Base-by-base conservation (phyloP, 35 echinoderm and acorn worm species). In the Apostichopus californicus region DNA sequence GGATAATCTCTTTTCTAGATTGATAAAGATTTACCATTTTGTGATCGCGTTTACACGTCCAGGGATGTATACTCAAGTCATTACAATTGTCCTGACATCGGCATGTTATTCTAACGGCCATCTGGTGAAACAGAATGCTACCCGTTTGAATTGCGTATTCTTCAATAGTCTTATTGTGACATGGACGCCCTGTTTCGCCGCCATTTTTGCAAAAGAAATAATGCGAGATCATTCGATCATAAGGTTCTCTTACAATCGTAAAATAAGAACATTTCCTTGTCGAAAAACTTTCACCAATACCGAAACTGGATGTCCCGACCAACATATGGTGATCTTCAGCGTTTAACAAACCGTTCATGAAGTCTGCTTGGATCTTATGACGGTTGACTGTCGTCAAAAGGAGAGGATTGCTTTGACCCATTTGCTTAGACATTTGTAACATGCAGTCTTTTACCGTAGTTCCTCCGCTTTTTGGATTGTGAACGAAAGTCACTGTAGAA, bases 201-300 rank as follows among this genome's bases (percentile, higher is more conserved):
- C 78, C 78, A 81, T 23, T 81, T 81, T 81, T 55, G 17, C 78
- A 81, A 26, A 87, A 87, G 55, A 58, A 87, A 24, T 87, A 87
- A 87, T 87, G 55, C 1, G 83, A 87, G 9, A 87, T 24, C 83
- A 87, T 61, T 46, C 83, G 53, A 18, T 87, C 83, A n/a, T 87
- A 87, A 2, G 83, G 83, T 24, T 87, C 83, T 26, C 83, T 57
- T 10, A 87, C 55, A 26, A 87, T 61, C 28, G 83, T 61, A 24
- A 87, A 87, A 60, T 58, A 87, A 5, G 80, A 82, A 46, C 80
- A 82, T 52, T 52, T 57, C 46, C 80, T 82, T 8, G 80, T 14
- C 9, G 34, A 10, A 24, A 82, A 34, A 53, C 9, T n/a, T 12
- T 82, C 80, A 52, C 80, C 26, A 7, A 82, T 26, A 57, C 80